Base-by-base conservation (phyloP, 2,888 invertebrate species). In the Osmoderma eremita region DNA sequence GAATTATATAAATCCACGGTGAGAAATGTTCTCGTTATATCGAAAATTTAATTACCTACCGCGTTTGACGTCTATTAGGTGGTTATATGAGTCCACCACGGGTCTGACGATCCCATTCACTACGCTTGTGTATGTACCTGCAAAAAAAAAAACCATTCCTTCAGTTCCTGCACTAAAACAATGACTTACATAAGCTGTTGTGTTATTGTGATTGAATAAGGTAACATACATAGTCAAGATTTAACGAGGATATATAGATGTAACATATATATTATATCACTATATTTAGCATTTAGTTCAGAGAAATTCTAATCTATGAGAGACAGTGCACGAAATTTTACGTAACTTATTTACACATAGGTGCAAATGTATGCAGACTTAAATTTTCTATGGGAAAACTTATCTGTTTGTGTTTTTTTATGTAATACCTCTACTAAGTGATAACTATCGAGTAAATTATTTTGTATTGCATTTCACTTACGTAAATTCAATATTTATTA, bases 31-130 rank as follows among this genome's bases (percentile, higher is more conserved):
- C 30, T 6, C 5, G 1, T 30, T 30, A 30, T 6, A 30, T 30
- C 10, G 10, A 10, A 30, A 30, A 8, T 30, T 30, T 1, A 30
- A 30, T 30, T 49, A 66, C 79, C 77, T 73, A 81, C 81, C 81
- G 70, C 77, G 77, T 75, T 79, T 78, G 54, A 77, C 80, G 67
- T 80, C 78, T 78, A 81, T 79, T 65, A 81, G 72, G 65, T 79
- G 74, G 64, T 73, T 75, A 67, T 81, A 82, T 62, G 74, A 75
- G 67, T 81, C 80, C 67, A 79, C 63, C 36, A 67, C 15, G 20
- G 58, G 45, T 24, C 54, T 56, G 13, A 53, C 49, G 13, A 63
- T 41, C 36, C 63, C 54, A 48, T 63, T 50, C 63, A 63, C 63
- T 38, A 58, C 56, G 8, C 22, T n/a, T 41, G 41, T 41, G 56